Evolutionary conservation across 1,140 invertebrate species (phyloP).

Genomic region (Trialeurodes vaporariorum): DNA sequence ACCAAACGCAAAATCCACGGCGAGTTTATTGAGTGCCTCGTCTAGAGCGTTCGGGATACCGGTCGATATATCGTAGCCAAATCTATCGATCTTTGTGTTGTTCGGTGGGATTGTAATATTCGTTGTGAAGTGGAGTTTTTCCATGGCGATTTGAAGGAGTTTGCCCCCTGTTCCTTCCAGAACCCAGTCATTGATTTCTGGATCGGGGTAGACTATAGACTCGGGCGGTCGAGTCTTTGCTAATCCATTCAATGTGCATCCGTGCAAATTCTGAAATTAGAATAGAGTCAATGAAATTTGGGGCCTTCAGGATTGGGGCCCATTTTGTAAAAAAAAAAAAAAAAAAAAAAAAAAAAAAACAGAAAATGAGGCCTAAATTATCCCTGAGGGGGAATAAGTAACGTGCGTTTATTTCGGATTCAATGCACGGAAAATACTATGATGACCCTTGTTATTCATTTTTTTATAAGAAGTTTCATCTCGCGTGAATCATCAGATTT

Average conservation of each 20-base stretch:
- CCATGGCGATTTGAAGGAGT: conserved; percentile 4
- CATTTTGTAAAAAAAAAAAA: no score
- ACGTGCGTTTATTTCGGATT: no score
- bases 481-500: no score
- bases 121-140: conserved; percentile 8
- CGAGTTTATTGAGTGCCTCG: not conserved
- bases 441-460: no score
- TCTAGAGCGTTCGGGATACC: conserved; percentile 8
- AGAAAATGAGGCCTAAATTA: no score
- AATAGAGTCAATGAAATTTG: no score
- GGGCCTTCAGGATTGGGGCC: no score
- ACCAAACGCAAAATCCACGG: conserved; percentile 8
- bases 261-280: conserved; percentile 3
- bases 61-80: conserved; percentile 15
- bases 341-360: no score
- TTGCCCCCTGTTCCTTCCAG: conserved; percentile 12
- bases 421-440: no score
- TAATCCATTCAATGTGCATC: conserved; percentile 4
- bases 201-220: conserved; percentile 2
- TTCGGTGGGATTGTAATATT: conserved; percentile 6
- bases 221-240: conserved; percentile 14
- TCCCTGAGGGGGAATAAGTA: no score
- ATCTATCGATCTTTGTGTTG: conserved; percentile 8
- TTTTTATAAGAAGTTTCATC: no score
- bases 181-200: conserved; percentile 4